A percentile compares a stretch with the other conserved stretches of the same genome.
phyloP scores from a whole-genome alignment of 2,113 vertebrate species.

The Seriola dumerili region DNA sequence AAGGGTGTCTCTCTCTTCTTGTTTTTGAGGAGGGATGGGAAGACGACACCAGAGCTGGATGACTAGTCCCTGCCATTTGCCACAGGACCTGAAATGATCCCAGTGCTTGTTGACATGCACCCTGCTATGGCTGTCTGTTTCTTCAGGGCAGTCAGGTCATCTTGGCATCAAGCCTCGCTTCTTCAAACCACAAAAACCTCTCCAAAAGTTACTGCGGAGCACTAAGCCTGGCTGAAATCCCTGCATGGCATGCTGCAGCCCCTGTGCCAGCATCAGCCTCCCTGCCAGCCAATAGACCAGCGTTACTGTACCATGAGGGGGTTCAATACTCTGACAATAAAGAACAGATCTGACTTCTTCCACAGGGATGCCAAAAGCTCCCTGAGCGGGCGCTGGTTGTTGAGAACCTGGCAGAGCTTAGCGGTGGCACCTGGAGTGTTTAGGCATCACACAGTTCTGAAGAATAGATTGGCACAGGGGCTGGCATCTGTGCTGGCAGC shows the following conservation, averaged over 20 bases:
- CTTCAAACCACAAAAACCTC: conserved; percentile 32
- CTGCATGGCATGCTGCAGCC: conserved; percentile 45
- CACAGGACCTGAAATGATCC: conserved; percentile 43
- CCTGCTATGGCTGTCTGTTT: conserved; percentile 38
- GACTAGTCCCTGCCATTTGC: background rate
- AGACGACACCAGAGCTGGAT: background rate
- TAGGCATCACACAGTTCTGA: conserved; percentile 56
- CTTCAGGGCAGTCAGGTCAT: conserved; percentile 44
- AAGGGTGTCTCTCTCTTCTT: background rate
- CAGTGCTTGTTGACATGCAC: conserved; percentile 51
- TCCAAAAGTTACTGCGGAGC: conserved; percentile 42
- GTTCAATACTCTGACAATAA: conserved; percentile 22
- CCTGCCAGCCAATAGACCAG: conserved; percentile 15
- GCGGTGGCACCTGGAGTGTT: conserved; percentile 60
- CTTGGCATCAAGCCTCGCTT: conserved; percentile 41
- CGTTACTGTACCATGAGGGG: conserved; percentile 35
- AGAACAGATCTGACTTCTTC: conserved; percentile 33
- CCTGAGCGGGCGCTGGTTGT: conserved; percentile 47
- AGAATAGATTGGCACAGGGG: conserved; percentile 45
- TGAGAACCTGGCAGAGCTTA: conserved; percentile 71
- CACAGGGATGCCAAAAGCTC: conserved; percentile 15
- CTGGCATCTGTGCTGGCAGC: conserved; percentile 49
- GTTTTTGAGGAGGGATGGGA: background rate
- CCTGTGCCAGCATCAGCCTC: conserved; percentile 44
- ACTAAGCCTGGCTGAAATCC: conserved; percentile 58